Conservation (phyloP, 2,113 vertebrate species). For the Apeltes quadracus region DNA sequence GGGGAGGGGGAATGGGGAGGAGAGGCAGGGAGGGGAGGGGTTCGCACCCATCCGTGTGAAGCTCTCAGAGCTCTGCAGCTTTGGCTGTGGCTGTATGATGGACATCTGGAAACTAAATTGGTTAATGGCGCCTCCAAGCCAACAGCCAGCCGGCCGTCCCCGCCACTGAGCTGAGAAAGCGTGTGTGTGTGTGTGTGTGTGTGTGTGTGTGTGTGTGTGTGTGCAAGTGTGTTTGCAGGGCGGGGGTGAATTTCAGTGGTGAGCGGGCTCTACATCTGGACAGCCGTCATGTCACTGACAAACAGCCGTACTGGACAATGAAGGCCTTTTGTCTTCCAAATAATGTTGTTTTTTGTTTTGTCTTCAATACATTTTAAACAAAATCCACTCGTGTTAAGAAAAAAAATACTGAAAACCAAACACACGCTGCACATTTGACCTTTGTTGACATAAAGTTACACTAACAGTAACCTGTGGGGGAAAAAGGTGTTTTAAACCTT, state of each 20-base stretch:
- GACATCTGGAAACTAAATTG: constrained; percentile 82
- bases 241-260: not conserved
- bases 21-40: no score
- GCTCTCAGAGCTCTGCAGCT: constrained; percentile 62
- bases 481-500: no score
- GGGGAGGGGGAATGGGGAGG: not conserved
- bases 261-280: constrained; percentile 67
- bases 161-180: constrained; percentile 52
- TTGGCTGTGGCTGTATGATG: constrained; percentile 75
- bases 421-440: constrained; percentile 20
- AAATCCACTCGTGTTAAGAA: constrained; percentile 49
- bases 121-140: constrained; percentile 79
- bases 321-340: constrained; percentile 41
- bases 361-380: constrained; percentile 31
- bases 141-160: constrained; percentile 69
- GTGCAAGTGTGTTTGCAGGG: constrained; percentile 8
- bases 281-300: constrained; percentile 58
- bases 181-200: constrained; percentile 24
- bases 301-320: constrained; percentile 62
- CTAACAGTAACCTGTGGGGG: no score
- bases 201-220: constrained; percentile 23
- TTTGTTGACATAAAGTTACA: not conserved
- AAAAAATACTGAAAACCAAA: constrained; percentile 4
- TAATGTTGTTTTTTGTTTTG: constrained; percentile 16
- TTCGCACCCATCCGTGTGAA: constrained; percentile 66